Evolutionary conservation across 1,140 invertebrate genomes (phyloP), one percentile per base, ranked within the genome.

Genomic region (Drosophila busckii): DNA sequence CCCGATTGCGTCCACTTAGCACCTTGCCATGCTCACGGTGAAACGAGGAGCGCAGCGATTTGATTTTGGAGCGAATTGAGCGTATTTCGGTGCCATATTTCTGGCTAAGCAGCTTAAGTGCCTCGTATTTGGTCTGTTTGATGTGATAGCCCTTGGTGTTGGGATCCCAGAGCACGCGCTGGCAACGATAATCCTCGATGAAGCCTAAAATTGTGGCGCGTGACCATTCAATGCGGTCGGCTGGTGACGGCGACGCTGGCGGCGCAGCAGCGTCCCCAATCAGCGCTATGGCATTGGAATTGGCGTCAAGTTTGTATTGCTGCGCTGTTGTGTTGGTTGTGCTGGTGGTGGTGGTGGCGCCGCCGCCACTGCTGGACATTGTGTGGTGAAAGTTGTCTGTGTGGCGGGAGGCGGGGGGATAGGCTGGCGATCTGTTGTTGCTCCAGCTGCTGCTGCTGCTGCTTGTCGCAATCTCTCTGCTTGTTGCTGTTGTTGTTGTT

Each of bases 131-230:
- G 37, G 80, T 86, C 31, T 86, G 84, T 9, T 86, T 86, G 44
- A 86, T 86, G 68, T 86, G 84, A 7, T 86, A 86, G 44, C 84
- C 84, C 31, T 86, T 86, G 9, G 84, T 86, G 20, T 86, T 86
- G 7, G 84, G 84, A 15, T 86, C 84, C 84, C 84, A 86, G 1
- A 86, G 84, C 13, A 86, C 84, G 2, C 84, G 70, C 28, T 84
- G 75, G 0, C 71, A 34, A 0, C 84, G 75, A 53, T 86, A 86
- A 38, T 86, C 84, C 69, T 86, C 84, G 41, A 86, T 86, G 28
- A 86, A 86, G 45, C 61, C 70, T 10, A 86, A 53, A 13, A 86
- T 86, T 19, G 84, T 86, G 15, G 80, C 56, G 52, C 84, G 84
- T 23, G 84, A 86, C 84, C 84, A 86, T 65, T 86, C 84, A 10